Evolutionary conservation across 2,113 vertebrate genomes (phyloP).

Genomic region (Halichoeres trimaculatus): DNA sequence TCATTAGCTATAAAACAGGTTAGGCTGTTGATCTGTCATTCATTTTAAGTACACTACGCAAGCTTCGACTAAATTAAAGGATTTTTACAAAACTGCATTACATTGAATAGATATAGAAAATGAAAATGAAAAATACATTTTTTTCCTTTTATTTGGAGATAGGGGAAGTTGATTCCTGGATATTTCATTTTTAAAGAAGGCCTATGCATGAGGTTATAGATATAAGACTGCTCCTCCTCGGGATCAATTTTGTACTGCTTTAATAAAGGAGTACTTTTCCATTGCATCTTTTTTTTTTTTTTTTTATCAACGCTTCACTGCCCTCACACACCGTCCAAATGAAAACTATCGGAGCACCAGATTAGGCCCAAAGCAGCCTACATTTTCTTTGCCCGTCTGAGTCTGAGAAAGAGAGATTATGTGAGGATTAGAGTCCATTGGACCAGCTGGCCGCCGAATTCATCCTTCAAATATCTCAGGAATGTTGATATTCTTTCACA

Average conservation of each 20-base stretch:
- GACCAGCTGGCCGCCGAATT: slow-evolving; percentile 72
- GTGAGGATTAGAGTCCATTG: slow-evolving; percentile 70
- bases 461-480: slow-evolving; percentile 77
- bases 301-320: slow-evolving; percentile 20
- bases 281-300: background rate
- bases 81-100: background rate
- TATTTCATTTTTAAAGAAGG: background rate
- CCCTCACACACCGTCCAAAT: slow-evolving; percentile 25
- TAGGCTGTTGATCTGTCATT: too few species aligned
- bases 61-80: background rate
- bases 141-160: too few species aligned
- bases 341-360: slow-evolving; percentile 33
- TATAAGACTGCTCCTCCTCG: background rate
- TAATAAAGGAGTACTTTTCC: slow-evolving; percentile 20
- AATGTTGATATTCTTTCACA: slow-evolving; percentile 67
- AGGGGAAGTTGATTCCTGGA: background rate
- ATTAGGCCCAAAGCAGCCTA: slow-evolving; percentile 42
- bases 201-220: background rate
- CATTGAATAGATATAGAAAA: background rate
- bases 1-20: too few species aligned
- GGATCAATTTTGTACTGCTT: background rate
- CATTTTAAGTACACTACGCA: too few species aligned
- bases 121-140: background rate
- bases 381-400: slow-evolving; percentile 48
- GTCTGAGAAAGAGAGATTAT: slow-evolving; percentile 63